Evolutionary conservation across 2,888 invertebrate genomes (phyloP).

Genomic region (Lithophane leautieri): DNA sequence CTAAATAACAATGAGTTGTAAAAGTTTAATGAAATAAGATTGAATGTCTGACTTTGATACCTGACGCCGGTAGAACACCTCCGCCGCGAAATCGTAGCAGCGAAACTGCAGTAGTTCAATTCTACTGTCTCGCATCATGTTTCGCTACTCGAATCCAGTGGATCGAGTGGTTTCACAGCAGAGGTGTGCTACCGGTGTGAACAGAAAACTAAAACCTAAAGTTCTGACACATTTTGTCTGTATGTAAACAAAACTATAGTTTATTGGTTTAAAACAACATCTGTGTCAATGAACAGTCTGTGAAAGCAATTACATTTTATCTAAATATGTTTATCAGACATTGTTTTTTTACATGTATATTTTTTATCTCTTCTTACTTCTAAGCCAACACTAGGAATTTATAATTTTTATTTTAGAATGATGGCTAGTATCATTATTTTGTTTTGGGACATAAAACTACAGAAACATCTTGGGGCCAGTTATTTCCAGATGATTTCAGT

Average conservation of each 20-base stretch:
- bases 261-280: constrained; percentile 38
- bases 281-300: constrained; percentile 44
- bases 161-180: too few relatives aligned
- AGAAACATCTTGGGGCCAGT: neutral
- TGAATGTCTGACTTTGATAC: constrained; percentile 4
- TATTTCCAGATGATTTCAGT: neutral
- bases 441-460: neutral
- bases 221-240: constrained; percentile 12
- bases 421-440: constrained; percentile 7
- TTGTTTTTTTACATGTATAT: neutral
- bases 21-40: neutral
- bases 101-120: too few relatives aligned
- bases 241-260: constrained; percentile 21
- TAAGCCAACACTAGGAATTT: neutral
- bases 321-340: constrained; percentile 28
- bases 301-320: constrained; percentile 52
- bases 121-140: too few relatives aligned
- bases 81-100: too few relatives aligned
- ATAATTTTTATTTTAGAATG: constrained; percentile 3
- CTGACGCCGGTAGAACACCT: neutral
- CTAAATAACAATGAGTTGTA: neutral
- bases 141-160: too few relatives aligned
- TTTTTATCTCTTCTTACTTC: constrained; percentile 16
- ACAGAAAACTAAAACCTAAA: neutral
- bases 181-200: too few relatives aligned